phyloP scores from a whole-genome alignment of 2,888 invertebrate species.

The Antheraea assamensis region DNA sequence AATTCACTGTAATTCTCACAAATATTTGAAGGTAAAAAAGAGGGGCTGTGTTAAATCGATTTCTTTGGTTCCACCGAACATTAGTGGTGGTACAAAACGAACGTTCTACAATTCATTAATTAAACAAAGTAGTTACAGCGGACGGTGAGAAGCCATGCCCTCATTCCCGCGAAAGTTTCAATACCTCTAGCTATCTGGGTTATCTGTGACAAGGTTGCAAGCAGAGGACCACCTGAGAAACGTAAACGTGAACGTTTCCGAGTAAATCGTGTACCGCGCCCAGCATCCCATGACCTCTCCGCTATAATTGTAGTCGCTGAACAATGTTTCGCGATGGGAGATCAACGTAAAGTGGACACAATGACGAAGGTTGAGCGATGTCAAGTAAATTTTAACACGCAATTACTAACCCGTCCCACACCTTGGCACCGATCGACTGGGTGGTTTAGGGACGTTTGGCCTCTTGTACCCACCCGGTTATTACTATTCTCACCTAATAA shows the following conservation, averaged over 20 bases:
- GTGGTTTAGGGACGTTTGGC: slow-evolving; percentile 55
- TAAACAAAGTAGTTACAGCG: slow-evolving; percentile 55
- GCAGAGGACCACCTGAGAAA: slow-evolving; percentile 70
- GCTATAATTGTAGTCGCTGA: slow-evolving; percentile 43
- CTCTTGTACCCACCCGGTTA: slow-evolving; percentile 9
- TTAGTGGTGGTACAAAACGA: slow-evolving; percentile 16
- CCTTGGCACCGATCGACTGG: slow-evolving; percentile 73
- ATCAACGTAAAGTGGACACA: slow-evolving; percentile 50
- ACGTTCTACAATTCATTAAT: slow-evolving; percentile 54
- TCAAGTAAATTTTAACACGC: slow-evolving; percentile 80
- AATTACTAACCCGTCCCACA: slow-evolving; percentile 71
- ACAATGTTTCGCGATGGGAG: slow-evolving; percentile 39
- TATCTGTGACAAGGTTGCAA: slow-evolving; percentile 76
- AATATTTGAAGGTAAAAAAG: neutral
- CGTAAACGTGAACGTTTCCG: slow-evolving; percentile 65
- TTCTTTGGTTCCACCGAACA: neutral
- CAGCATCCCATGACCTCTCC: slow-evolving; percentile 44
- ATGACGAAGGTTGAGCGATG: slow-evolving; percentile 70
- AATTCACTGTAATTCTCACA: neutral
- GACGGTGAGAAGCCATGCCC: slow-evolving; percentile 54
- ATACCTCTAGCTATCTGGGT: slow-evolving; percentile 60
- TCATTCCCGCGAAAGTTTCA: slow-evolving; percentile 70
- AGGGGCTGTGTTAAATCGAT: slow-evolving; percentile 3
- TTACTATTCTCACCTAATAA: slow-evolving; percentile 13
- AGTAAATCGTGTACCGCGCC: slow-evolving; percentile 55